Base-by-base conservation (phyloP, 2,113 vertebrate species). In the Patagioenas fasciata region DNA sequence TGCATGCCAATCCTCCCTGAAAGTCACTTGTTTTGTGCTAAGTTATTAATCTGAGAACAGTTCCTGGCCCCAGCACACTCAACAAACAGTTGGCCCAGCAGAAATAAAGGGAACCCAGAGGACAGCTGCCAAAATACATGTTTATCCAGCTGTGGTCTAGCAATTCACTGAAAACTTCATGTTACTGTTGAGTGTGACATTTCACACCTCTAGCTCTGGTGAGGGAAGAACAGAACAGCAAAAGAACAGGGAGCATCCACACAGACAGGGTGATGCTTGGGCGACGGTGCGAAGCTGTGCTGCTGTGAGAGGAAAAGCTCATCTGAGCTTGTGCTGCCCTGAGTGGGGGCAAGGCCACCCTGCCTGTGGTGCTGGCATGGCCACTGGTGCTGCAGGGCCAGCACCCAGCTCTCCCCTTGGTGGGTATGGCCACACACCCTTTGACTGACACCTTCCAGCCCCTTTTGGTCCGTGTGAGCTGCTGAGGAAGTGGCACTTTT, bases 341-440 rank as follows among this genome's bases (percentile, higher is more conserved):
- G 16, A 6, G 19, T 5, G 1, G 19, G 10, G 15, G 2, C 16
- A 47, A 60, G 29, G 19, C 56, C 47, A 47, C 2, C 21, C 14
- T 61, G 40, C 40, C 56, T 12, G 0, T 23, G 21, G 17, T 65
- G 17, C 32, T 15, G 32, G 23, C 23, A 10, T 11, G 6, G 57
- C 23, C 53, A 26, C n/a, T 10, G 4, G 14, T 36, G 16, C n/a
- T 38, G 8, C 40, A 20, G 40, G 61, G 18, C 15, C 47, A 36
- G 44, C 5, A 6, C 20, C 5, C 15, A 42, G 66, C 47, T 75
- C 14, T 64, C 4, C 11, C 11, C 25, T 47, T 36, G 2, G 23
- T 5, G 32, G 26, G 5, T 15, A 42, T 2, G 31, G 26, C 36
- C 15, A 3, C 1, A 5, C 0, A 3, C 32, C 15, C 4, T 6